Percentiles rank a stretch among this genome's conserved stretches.
These are phyloP conservation scores for Maccullochella peelii DNA, from an alignment of 2,113 vertebrate genomes.

Conservation along the genomic window DNA sequence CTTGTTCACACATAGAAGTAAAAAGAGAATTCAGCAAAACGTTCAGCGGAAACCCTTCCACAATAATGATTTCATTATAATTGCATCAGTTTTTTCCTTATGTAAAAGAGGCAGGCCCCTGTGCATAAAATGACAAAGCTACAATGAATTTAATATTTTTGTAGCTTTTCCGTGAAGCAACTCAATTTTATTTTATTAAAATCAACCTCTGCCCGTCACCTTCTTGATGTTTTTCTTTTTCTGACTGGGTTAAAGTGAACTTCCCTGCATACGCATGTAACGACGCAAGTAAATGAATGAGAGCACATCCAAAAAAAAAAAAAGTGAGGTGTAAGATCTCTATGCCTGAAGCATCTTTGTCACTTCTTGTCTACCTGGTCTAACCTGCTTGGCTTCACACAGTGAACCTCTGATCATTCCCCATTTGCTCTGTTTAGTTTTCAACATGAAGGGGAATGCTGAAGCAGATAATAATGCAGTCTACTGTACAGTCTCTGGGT, in stretches of 20 bases:
- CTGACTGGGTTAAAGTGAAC: background rate
- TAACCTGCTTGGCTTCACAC: constrained; percentile 18
- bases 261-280: background rate
- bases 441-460: constrained; percentile 65
- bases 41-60: constrained; percentile 16
- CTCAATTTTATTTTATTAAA: constrained; percentile 31
- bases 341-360: constrained; percentile 22
- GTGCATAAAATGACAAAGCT: constrained; percentile 8
- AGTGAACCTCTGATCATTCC: constrained; percentile 62
- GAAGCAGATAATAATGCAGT: constrained; percentile 47
- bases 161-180: background rate
- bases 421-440: constrained; percentile 68
- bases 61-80: constrained; percentile 47
- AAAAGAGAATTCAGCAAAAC: constrained; percentile 37
- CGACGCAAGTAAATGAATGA: constrained; percentile 11
- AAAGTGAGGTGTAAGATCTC: constrained; percentile 19
- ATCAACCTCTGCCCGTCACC: background rate
- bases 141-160: constrained; percentile 5
- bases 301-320: constrained; percentile 11
- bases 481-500: constrained; percentile 60
- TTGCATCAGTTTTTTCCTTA: constrained; percentile 27
- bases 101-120: constrained; percentile 15
- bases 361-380: constrained; percentile 1
- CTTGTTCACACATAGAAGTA: background rate
- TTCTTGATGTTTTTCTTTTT: background rate